Evolutionary conservation across 2,797 vertebrate genomes (phyloP).

Genomic region (Ataeniobius toweri): DNA sequence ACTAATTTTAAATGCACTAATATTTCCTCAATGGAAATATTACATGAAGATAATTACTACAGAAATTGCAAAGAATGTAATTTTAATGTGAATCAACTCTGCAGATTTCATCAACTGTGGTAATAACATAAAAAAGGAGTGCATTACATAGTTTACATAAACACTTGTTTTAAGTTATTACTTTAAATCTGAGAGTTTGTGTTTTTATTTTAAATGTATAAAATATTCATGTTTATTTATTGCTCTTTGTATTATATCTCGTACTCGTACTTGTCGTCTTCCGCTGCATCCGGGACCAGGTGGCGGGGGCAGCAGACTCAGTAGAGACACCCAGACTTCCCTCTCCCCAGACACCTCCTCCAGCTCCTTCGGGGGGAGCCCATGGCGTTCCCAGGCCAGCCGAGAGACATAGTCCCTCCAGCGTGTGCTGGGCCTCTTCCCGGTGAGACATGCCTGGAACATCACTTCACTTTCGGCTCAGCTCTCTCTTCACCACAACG

Average conservation of each 20-base stretch:
- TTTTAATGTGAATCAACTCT: not conserved
- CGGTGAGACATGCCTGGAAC: too few relatives aligned
- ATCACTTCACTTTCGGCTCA: too few relatives aligned
- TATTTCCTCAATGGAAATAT: not conserved
- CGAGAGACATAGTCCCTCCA: too few relatives aligned
- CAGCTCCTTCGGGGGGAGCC: too few relatives aligned
- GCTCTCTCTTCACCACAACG: too few relatives aligned
- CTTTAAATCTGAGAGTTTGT: not conserved
- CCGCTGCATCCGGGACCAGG: too few relatives aligned
- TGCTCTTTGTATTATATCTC: not conserved
- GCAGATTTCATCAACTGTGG: not conserved
- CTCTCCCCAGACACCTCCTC: too few relatives aligned
- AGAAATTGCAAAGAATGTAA: not conserved
- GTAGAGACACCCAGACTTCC: too few relatives aligned
- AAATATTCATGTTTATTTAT: not conserved
- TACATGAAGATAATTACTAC: not conserved
- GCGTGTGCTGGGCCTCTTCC: too few relatives aligned
- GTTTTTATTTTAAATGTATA: not conserved
- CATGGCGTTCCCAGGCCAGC: too few relatives aligned
- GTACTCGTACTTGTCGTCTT: not conserved
- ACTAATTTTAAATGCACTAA: not conserved
- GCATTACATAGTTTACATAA: not conserved
- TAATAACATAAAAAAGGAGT: not conserved
- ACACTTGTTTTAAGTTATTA: not conserved
- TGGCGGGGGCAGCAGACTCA: too few relatives aligned